Evolutionary conservation across 1,140 invertebrate species (phyloP), one percentile per base, ranked within the genome.

Genomic region (Drosophila arizonae): DNA sequence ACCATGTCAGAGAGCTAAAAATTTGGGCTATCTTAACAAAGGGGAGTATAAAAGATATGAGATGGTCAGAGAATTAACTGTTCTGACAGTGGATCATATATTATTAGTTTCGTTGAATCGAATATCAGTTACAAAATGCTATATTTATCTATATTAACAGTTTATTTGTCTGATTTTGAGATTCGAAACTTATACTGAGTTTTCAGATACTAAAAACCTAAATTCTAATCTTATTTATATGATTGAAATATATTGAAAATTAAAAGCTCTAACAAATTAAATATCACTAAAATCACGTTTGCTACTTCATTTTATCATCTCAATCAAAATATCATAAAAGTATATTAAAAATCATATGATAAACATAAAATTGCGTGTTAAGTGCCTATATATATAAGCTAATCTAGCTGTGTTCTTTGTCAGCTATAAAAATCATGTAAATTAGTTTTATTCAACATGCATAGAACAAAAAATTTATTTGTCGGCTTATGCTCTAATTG

Each of bases 61-160:
- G n/a, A 55, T 55, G 55, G 11, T 48, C 64, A 39, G 13, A 21
- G 39, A 54, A 45, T 52, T 52, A 66, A 45, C 36, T n/a, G 45
- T 45, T 21, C 36, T 45, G 13, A 4, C 8, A 45, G 39, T 36
- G 54, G 5, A 6, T 15, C 17, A 17, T 8, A 3, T 15, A 46
- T 50, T 4, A 13, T 26, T 13, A 50, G 6, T 13, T 17, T 8
- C 17, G 3, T 10, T 39, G 11, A 39, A 36, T 30, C 2, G 28
- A 0, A 39, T 39, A 11, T 11, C 0, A 11, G 6, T 8, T 39
- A 3, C 11, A 2, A 39, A 6, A 13, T 30, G 0, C 5, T 6
- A 30, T 6, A 30, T 30, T 3, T 30, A 30, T 6, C 1, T 30
- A 30, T 30, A 17, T 17, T 17, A 17, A 17, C 17, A 17, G 17